Conservation (phyloP, 2,113 vertebrate genomes). For the Mirounga angustirostris region DNA sequence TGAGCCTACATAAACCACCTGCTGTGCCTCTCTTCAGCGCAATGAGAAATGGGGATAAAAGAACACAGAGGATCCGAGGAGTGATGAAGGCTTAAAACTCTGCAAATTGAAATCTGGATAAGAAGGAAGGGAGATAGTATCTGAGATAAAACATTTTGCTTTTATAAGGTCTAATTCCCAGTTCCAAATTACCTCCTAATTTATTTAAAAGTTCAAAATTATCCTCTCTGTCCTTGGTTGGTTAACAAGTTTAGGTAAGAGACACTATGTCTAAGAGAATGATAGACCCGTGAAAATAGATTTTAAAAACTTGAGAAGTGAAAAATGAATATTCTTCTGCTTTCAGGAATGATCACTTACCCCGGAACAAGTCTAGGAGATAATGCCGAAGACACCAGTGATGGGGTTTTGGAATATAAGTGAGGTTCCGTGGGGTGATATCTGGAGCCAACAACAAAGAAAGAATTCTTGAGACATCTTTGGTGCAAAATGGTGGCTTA, state of each 20-base stretch:
- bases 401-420: too few relatives aligned
- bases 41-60: background rate
- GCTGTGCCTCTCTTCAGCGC: background rate
- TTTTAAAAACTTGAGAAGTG: background rate
- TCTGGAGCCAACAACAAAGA: background rate
- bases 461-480: background rate
- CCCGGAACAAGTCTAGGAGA: background rate
- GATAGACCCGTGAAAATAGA: background rate
- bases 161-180: background rate
- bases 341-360: background rate
- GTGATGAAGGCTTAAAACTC: background rate
- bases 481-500: background rate
- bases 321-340: background rate
- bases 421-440: too few relatives aligned
- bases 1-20: constrained; percentile 6
- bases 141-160: background rate
- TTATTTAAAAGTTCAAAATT: constrained; percentile 30
- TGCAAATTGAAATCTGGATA: background rate
- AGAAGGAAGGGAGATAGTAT: background rate
- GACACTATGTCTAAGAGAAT: background rate
- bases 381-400: background rate
- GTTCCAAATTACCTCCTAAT: constrained; percentile 2
- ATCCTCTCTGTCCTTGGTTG: background rate
- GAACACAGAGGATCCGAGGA: background rate
- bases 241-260: background rate